phyloP scores from a whole-genome alignment of 2,113 vertebrate species.

The Phrynosoma blainvillii region DNA sequence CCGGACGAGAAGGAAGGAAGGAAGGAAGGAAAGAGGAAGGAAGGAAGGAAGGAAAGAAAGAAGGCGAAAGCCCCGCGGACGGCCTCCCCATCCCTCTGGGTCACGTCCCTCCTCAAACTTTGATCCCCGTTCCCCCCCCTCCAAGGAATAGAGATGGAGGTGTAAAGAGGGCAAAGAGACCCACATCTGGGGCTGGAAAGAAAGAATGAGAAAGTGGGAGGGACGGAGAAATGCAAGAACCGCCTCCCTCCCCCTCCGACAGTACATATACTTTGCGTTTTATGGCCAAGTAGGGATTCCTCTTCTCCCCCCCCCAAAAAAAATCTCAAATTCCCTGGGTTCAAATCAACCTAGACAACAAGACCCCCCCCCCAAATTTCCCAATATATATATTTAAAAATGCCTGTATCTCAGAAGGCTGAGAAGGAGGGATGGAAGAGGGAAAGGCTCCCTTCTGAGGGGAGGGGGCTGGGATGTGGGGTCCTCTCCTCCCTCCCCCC shows the following conservation, averaged over 20 bases:
- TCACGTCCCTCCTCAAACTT: neutral
- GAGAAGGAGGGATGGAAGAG: neutral
- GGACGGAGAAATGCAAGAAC: neutral
- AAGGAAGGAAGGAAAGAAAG: neutral
- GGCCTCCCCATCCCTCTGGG: slow-evolving; percentile 66
- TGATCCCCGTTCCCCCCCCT: neutral
- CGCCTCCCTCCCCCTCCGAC: neutral
- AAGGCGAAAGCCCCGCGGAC: slow-evolving; percentile 57
- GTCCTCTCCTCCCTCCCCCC: no score
- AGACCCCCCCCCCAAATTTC: no score
- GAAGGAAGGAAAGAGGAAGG: slow-evolving; percentile 22
- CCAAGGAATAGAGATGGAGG: neutral
- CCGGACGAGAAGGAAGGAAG: neutral
- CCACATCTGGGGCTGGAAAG: neutral
- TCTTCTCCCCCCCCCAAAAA: neutral
- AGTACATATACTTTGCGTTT: no score
- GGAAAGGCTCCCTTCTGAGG: neutral
- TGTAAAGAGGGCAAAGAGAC: neutral
- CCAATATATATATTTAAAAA: no score
- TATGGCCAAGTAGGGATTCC: neutral
- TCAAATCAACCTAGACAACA: no score
- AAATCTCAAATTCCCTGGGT: neutral
- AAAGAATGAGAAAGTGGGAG: slow-evolving; percentile 8
- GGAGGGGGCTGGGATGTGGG: neutral
- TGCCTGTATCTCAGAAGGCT: no score